A percentile compares a stretch with the other conserved stretches of the same genome.
These are phyloP conservation scores for Athrips mouffetella DNA, from an alignment of 2,888 invertebrate species.

Conservation along the genomic window DNA sequence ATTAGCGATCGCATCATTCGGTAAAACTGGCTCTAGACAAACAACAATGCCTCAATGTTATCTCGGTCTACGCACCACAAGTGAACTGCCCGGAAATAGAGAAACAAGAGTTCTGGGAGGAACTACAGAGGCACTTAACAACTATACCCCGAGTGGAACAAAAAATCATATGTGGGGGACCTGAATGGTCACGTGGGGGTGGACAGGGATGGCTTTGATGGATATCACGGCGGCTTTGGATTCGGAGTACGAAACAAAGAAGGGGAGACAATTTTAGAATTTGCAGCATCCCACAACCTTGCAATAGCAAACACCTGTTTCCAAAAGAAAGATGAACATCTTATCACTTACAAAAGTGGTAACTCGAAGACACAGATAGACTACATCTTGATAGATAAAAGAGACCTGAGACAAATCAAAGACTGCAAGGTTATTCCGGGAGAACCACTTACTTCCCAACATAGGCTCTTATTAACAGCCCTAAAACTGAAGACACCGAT, in stretches of 20 bases:
- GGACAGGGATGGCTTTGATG: neutral
- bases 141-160: constrained; percentile 11
- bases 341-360: too few species aligned
- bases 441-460: too few species aligned
- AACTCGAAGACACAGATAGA: too few species aligned
- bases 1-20: constrained; percentile 1
- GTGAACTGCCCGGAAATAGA: neutral
- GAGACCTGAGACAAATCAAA: too few species aligned
- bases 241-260: neutral
- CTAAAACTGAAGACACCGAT: too few species aligned
- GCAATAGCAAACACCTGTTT: constrained; percentile 19
- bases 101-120: constrained; percentile 14
- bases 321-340: too few species aligned
- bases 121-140: neutral
- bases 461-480: too few species aligned
- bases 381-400: too few species aligned
- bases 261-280: constrained; percentile 6
- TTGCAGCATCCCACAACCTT: constrained; percentile 5
- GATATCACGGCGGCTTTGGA: neutral
- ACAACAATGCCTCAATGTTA: neutral
- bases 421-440: too few species aligned
- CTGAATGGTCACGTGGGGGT: constrained; percentile 17
- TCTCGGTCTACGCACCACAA: constrained; percentile 10
- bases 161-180: constrained; percentile 13
- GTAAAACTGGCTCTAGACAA: neutral